phyloP scores from a whole-genome alignment of 2,888 invertebrate species.

The Amphimallon solstitiale region DNA sequence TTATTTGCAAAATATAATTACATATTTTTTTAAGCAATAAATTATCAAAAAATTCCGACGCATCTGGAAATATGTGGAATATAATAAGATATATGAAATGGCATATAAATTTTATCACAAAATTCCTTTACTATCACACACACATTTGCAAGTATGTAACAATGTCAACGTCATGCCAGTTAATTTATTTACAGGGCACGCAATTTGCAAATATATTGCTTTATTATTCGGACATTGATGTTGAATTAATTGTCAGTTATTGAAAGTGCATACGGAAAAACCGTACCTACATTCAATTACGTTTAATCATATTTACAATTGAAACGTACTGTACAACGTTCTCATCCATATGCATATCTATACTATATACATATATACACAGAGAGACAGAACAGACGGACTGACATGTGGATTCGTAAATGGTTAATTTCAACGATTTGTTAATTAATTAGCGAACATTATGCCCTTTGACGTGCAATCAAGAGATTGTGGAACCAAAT shows the following conservation, averaged over 20 bases:
- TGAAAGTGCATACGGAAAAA: slow-evolving; percentile 18
- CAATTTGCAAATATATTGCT: slow-evolving; percentile 6
- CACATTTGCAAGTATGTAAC: too few relatives aligned
- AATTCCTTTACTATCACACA: too few relatives aligned
- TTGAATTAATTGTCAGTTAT: slow-evolving; percentile 2
- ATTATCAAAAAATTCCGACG: too few relatives aligned
- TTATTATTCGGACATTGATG: slow-evolving; percentile 1
- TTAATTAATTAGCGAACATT: slow-evolving; percentile 36
- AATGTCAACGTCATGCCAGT: neutral
- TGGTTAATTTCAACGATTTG: slow-evolving; percentile 34
- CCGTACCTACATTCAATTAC: slow-evolving; percentile 12
- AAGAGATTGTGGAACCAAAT: slow-evolving; percentile 28
- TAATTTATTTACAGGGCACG: slow-evolving; percentile 9
- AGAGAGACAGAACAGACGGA: too few relatives aligned
- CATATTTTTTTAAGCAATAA: too few relatives aligned
- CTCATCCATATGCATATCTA: neutral
- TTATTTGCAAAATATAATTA: too few relatives aligned
- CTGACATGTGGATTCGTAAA: slow-evolving; percentile 8
- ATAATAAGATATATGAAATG: too few relatives aligned
- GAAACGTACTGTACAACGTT: neutral
- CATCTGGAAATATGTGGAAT: too few relatives aligned
- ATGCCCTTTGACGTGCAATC: slow-evolving; percentile 35
- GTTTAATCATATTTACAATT: neutral
- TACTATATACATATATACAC: too few relatives aligned
- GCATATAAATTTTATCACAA: too few relatives aligned